Base-by-base conservation (phyloP, 1,140 invertebrate genomes). In the Dreissena rostriformis region DNA sequence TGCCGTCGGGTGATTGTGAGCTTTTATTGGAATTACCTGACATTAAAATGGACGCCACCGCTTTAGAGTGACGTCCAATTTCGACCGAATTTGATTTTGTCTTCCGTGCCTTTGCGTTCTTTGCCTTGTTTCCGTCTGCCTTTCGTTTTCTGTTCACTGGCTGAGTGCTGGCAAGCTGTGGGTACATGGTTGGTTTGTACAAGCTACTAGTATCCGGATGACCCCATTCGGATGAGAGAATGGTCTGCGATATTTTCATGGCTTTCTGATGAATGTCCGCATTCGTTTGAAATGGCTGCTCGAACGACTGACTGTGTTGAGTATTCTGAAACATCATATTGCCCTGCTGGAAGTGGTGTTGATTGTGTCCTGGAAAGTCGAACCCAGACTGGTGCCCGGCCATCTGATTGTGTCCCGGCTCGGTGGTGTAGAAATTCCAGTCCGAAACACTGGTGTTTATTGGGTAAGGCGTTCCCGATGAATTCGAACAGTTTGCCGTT, bases 191-290 rank as follows among this genome's bases (percentile, higher is more conserved):
- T 52, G 80, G 68, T 39, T 82, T 82, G 29, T 74, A 82, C 22
- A 68, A 7, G 17, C 19, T 75, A 14, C 66, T 51, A 11, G 19
- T 24, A 39, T 39, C 39, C 39, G 39, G 39, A 39, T 39, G 39
- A 22, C 51, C 61, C 80, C 80, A 82, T 26, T 82, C 80, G 17
- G 22, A 51, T 12, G 55, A 29, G 0, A 82, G 49, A 53, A 82
- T 74, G 52, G 19, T 82, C 61, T 82, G 71, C 19, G 80, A 73
- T 19, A 82, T 82, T 75, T 82, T 82, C 80, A 66, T 82, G 22
- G 80, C 72, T 63, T 82, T 70, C 24, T 82, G 72, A 75, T 82
- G 80, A 51, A 82, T 82, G 49, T 82, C 80, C 12, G 57, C 52
- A 68, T 82, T 82, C 6, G 80, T 66, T 26, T 55, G 80, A 17